Percentiles rank a stretch among this genome's conserved stretches.
phyloP scores from a whole-genome alignment of 2,797 vertebrate species.

The Aeoliscus strigatus region DNA sequence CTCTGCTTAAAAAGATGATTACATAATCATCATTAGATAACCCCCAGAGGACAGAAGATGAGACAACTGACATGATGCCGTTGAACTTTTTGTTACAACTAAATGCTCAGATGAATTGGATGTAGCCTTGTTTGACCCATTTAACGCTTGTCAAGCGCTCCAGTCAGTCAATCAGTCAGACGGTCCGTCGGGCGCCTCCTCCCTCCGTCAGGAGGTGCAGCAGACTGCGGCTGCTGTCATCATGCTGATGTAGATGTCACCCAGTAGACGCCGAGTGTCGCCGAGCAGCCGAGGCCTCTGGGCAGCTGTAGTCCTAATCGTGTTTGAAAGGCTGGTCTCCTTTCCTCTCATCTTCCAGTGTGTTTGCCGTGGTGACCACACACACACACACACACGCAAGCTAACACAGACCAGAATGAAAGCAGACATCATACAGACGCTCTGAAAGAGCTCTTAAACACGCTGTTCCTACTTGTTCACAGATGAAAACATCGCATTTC shows the following conservation, averaged over 20 bases:
- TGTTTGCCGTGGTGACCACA: constrained; percentile 43
- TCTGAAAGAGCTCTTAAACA: constrained; percentile 27
- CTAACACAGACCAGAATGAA: constrained; percentile 8
- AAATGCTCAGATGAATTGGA: constrained; percentile 17
- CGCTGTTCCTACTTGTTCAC: constrained; percentile 41
- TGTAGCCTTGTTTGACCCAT: constrained; percentile 19
- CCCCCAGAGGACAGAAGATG: not conserved
- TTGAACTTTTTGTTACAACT: not conserved
- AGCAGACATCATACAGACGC: constrained; percentile 15
- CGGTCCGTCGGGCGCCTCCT: constrained; percentile 7
- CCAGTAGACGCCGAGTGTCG: constrained; percentile 50
- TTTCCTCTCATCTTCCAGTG: constrained; percentile 55
- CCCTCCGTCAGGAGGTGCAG: constrained; percentile 27
- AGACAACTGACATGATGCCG: constrained; percentile 1
- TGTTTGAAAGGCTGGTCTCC: constrained; percentile 66
- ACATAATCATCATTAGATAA: constrained; percentile 17
- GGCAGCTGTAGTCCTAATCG: constrained; percentile 63
- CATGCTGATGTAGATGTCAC: constrained; percentile 63
- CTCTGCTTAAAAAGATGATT: constrained; percentile 19
- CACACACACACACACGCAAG: constrained; percentile 17
- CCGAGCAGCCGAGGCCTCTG: constrained; percentile 58
- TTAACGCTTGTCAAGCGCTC: constrained; percentile 17
- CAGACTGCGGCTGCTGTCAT: constrained; percentile 36
- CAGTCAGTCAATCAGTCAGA: constrained; percentile 22
- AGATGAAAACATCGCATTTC: constrained; percentile 58